Conservation (phyloP, 2,113 vertebrate species). For the Caloenas nicobarica region DNA sequence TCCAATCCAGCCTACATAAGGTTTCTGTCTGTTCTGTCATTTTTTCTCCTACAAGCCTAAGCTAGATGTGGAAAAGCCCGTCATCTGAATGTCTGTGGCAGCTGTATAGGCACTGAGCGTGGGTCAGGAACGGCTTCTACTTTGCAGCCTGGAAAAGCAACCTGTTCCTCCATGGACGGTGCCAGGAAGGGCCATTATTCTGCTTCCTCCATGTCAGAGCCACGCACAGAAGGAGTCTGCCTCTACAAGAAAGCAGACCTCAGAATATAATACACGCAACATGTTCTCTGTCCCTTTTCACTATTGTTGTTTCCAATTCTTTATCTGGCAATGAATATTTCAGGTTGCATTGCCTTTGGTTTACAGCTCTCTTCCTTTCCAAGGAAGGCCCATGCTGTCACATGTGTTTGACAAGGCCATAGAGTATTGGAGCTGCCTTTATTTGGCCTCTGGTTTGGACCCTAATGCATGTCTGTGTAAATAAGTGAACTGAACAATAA, state of each 20-base stretch:
- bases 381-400: not conserved
- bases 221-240: not conserved
- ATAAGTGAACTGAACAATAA: not conserved
- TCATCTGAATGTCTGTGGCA: not conserved
- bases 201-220: not conserved
- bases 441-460: not conserved
- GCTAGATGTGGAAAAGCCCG: not conserved
- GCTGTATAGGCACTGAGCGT: not conserved
- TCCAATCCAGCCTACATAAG: rapidly evolving
- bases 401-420: not conserved
- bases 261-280: not conserved
- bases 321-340: not conserved
- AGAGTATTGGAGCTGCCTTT: not conserved
- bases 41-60: not conserved
- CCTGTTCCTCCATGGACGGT: not conserved
- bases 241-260: not conserved
- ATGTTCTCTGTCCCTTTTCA: not conserved
- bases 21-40: not conserved
- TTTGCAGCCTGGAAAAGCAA: not conserved
- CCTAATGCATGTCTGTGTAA: not conserved
- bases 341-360: not conserved
- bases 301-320: not conserved
- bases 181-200: not conserved
- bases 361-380: not conserved
- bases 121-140: not conserved